Conservation (phyloP, 35 echinoderm and acorn worm species). For the Hemicentrotus pulcherrimus region DNA sequence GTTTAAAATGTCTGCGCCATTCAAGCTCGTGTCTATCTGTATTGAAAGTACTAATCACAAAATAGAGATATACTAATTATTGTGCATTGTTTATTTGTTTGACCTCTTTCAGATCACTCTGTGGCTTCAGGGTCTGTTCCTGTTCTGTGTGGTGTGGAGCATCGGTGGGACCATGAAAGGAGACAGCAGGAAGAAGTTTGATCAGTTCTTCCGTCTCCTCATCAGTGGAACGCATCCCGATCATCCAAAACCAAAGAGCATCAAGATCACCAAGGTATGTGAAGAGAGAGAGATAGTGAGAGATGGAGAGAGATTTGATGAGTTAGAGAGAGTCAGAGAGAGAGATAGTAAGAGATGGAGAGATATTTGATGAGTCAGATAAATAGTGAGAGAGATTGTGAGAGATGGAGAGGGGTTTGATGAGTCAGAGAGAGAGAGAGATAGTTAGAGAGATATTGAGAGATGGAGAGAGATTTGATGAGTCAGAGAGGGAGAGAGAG, state of each 20-base stretch:
- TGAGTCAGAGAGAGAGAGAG: too few relatives aligned
- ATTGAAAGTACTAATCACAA: too few relatives aligned
- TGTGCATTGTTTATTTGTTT: background rate
- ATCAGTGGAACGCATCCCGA: constrained; percentile 91
- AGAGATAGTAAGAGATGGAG: too few relatives aligned
- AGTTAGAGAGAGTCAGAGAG: background rate
- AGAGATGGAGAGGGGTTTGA: too few relatives aligned
- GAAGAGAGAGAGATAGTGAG: background rate
- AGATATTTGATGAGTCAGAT: too few relatives aligned
- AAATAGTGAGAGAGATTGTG: background rate
- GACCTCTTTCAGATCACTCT: constrained; percentile 71
- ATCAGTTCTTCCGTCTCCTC: constrained; percentile 91
- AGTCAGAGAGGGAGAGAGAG: background rate
- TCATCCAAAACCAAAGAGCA: constrained; percentile 98
- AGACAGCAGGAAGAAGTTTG: constrained; percentile 89
- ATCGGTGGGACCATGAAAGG: constrained; percentile 85
- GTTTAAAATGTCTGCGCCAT: too few relatives aligned
- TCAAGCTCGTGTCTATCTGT: too few relatives aligned
- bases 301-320: background rate
- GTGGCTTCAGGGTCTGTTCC: constrained; percentile 94
- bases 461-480: background rate
- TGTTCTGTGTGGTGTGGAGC: constrained; percentile 94
- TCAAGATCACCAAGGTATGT: constrained; percentile 96
- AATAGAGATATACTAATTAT: too few relatives aligned
- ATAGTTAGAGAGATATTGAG: too few relatives aligned